phyloP scores from a whole-genome alignment of 2,113 vertebrate species.

The Tachycineta bicolor region DNA sequence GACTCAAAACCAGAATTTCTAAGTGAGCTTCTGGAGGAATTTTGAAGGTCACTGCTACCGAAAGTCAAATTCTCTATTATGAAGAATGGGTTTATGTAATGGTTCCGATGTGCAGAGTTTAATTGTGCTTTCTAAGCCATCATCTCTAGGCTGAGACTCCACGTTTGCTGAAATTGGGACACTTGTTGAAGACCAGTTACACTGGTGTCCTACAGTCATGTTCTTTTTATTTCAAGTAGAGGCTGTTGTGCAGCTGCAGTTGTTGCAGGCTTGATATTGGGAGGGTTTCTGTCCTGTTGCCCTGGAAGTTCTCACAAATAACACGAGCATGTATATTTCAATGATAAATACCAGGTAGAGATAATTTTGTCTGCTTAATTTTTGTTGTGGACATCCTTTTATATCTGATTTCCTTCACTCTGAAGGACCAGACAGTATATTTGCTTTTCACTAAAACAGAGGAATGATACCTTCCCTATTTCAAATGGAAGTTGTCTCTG shows the following conservation, averaged over 20 bases:
- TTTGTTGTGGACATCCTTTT: background rate
- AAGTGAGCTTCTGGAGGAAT: background rate
- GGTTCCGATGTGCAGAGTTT: background rate
- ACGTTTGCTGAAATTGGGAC: background rate
- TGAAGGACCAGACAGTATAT: background rate
- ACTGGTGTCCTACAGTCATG: background rate
- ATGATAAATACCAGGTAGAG: background rate
- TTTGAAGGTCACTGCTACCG: background rate
- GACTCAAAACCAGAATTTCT: background rate
- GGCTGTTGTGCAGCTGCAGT: background rate
- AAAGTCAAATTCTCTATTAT: background rate
- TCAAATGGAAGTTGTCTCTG: background rate
- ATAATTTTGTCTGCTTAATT: background rate
- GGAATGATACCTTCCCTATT: background rate
- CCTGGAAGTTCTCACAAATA: background rate
- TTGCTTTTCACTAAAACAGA: background rate
- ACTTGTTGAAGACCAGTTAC: background rate
- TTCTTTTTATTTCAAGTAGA: background rate
- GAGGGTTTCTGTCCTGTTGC: background rate
- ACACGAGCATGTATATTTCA: background rate
- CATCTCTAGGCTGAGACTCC: background rate
- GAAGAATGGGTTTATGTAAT: background rate
- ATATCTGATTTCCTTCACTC: accelerated
- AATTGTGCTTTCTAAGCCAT: background rate
- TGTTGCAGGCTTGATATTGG: background rate